Base-by-base conservation (phyloP, 2,888 invertebrate species). In the Zootermopsis nevadensis region DNA sequence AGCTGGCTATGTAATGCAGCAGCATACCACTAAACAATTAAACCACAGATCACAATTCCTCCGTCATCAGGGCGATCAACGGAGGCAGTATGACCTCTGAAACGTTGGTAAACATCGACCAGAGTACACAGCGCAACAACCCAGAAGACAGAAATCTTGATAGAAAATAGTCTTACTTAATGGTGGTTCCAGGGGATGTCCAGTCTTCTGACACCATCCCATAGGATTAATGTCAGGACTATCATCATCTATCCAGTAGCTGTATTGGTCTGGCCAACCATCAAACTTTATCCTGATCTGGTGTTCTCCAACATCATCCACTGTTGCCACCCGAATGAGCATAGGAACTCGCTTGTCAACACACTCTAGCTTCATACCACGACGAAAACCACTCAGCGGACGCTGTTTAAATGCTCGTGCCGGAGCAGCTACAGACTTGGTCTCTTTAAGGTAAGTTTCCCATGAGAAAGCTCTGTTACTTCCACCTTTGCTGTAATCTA, bases 201-300 rank as follows among this genome's bases (percentile, higher is more conserved):
- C 95, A 0, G 97, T 97, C 90, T 96, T 96, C 85, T 93, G 92
- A 88, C 97, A 97, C 97, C 98, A 98, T 55, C 96, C 96, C 85
- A 96, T 93, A 0, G 98, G 98, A 91, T 98, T 97, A 87, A 98
- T 93, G 89, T 98, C 97, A 0, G 95, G 93, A 86, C 94, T 95
- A 89, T 98, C 97, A 89, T 98, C 98, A 87, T 98, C 97, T 83
- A 97, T 91, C 97, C 97, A 97, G 89, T 94, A 96, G 85, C 95
- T 94, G 88, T 97, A 94, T 86, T 93, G 93, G 87, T 93, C 93
- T 0, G 95, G 94, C 97, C 98, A 98, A 27, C 97, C 97, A 89
- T 98, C 98, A 89, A 96, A 96, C 87, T 95, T 93, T 81, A 98
- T 93, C 85, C 93, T 92, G 77, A 97, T 91, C 86, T 94, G 93